phyloP scores from a whole-genome alignment of 2,797 vertebrate species.

The Lacerta bilineata region DNA sequence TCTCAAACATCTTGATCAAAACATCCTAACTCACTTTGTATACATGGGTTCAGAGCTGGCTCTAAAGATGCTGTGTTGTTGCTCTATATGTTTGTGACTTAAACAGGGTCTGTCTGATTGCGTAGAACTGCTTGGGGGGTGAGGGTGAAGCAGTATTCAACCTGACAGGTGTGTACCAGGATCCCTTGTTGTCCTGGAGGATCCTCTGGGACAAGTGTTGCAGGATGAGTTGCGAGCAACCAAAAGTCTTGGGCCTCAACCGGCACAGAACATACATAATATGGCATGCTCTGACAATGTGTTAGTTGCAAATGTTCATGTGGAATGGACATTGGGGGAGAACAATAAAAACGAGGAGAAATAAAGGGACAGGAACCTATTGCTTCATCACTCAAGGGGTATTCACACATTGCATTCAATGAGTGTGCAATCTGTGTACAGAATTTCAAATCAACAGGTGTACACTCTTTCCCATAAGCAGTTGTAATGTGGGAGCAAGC shows the following conservation, averaged over 20 bases:
- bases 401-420: not conserved
- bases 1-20: not conserved
- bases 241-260: not conserved
- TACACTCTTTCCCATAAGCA: no score
- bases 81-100: not conserved
- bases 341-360: not conserved
- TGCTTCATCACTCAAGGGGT: no score
- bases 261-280: not conserved
- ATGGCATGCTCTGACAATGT: not conserved
- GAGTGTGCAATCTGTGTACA: no score
- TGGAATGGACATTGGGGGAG: not conserved
- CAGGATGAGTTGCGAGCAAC: not conserved
- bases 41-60: no score
- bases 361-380: not conserved
- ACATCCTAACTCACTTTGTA: not conserved
- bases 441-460: no score
- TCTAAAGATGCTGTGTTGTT: not conserved
- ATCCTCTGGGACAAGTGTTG: not conserved
- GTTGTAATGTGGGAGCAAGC: no score
- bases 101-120: not conserved
- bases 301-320: not conserved
- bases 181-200: not conserved
- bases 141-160: not conserved
- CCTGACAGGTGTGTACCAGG: not conserved
- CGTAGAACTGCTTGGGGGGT: not conserved